Evolutionary conservation across 2,113 vertebrate genomes (phyloP), one percentile per base, ranked within the genome.

Genomic region (Coreoperca whiteheadi): DNA sequence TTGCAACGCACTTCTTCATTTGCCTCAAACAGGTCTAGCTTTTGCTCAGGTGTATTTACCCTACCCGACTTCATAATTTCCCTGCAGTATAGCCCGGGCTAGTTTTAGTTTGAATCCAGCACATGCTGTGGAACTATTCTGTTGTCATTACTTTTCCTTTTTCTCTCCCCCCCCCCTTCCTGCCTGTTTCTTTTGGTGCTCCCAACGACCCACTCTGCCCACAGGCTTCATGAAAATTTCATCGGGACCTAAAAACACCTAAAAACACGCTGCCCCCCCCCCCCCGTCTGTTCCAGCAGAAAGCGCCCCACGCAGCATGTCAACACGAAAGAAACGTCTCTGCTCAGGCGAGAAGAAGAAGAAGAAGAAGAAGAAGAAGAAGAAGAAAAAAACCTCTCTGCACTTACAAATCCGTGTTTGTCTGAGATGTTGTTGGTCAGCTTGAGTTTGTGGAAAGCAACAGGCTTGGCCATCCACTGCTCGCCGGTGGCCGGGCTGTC

Each of bases 381-480:
- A 34, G 10, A 43, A 43, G 1, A 43, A 11, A 16, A 34, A 66
- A 81, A 81, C 72, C n/a, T 68, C 8, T 11, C 2, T 76, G 37
- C 82, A 99, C 98, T 99, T 95, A 99, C 98, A 89, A 99, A 99
- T 96, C 98, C 98, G 67, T 99, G 98, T 85, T 99, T 99, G 95
- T 99, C 98, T 1, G 98, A 99, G 90, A 99, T 99, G 94, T 99
- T 99, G 95, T 99, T 99, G 90, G 98, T 99, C 81, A 99, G 96
- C 86, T 99, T 99, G 90, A 99, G 97, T 87, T 99, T 99, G 91
- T 99, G 98, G 89, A 99, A 99, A 68, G 98, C 97, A 89, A 99
- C 98, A 53, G 98, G 97, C 91, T 99, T 99, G 87, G 98, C 98
- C 98, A 99, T 99, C 98, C 98, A 99, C 95, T 99, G 98, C 94